These are phyloP conservation scores for Apogon hyalosoma DNA, from an alignment of 2,797 vertebrate species.

Conservation along the genomic window DNA sequence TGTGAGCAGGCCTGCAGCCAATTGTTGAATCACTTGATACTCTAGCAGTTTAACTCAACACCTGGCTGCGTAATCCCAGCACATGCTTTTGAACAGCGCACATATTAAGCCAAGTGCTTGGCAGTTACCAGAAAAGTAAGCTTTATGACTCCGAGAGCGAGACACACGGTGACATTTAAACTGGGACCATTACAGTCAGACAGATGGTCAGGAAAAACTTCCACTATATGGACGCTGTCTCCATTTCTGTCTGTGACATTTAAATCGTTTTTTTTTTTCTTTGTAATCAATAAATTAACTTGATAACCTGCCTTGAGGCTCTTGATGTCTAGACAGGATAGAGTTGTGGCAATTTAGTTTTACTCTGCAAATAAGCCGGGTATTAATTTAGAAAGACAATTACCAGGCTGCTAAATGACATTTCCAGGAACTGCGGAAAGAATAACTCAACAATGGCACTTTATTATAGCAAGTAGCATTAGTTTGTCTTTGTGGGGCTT, in stretches of 20 bases:
- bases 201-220: constrained; percentile 4
- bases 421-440: constrained; percentile 55
- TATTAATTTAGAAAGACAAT: constrained; percentile 44
- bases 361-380: constrained; percentile 13
- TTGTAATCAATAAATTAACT: constrained; percentile 62
- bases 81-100: constrained; percentile 35
- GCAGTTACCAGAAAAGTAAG: constrained; percentile 16
- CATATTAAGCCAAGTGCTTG: constrained; percentile 34
- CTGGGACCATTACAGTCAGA: constrained; percentile 24
- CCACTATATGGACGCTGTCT: constrained; percentile 28
- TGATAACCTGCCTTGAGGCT: constrained; percentile 52
- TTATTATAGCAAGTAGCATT: constrained; percentile 13
- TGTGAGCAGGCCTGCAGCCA: constrained; percentile 46
- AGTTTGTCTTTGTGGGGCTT: background rate
- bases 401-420: constrained; percentile 28
- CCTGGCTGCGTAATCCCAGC: constrained; percentile 64
- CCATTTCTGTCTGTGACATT: constrained; percentile 55
- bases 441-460: constrained; percentile 7
- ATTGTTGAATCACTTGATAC: constrained; percentile 50
- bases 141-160: constrained; percentile 33
- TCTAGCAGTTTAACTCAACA: constrained; percentile 57
- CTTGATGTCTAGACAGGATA: constrained; percentile 46
- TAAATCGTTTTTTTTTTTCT: constrained; percentile 40
- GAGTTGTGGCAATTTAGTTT: constrained; percentile 32
- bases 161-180: constrained; percentile 66